Conservation (phyloP, 2,888 invertebrate species). For the Perithous albicinctus region DNA sequence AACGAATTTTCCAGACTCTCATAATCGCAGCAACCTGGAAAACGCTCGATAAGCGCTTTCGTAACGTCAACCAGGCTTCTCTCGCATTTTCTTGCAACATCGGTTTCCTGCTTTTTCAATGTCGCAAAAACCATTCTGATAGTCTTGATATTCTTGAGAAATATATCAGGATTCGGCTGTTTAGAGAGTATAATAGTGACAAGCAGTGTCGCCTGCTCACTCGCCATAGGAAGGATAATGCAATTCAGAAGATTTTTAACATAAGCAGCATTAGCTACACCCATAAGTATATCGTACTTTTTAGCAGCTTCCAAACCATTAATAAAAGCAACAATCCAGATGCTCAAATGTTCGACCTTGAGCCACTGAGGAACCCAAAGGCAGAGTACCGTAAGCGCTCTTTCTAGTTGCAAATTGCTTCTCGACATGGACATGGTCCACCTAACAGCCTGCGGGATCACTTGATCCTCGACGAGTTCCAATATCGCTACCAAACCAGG, state of each 20-base stretch:
- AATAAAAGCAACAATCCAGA: conserved; percentile 89
- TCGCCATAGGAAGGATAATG: conserved; percentile 86
- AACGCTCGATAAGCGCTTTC: conserved; percentile 86
- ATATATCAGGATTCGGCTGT: conserved; percentile 87
- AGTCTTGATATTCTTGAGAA: conserved; percentile 86
- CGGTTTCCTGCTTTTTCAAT: conserved; percentile 87
- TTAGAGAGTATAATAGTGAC: conserved; percentile 88
- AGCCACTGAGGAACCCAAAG: conserved; percentile 89
- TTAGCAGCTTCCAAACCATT: conserved; percentile 87
- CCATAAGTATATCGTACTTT: conserved; percentile 86
- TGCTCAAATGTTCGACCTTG: conserved; percentile 88
- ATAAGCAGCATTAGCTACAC: conserved; percentile 87
- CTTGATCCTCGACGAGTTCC: conserved; percentile 84
- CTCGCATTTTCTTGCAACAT: conserved; percentile 84
- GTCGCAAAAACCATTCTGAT: conserved; percentile 85
- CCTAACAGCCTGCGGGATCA: conserved; percentile 84
- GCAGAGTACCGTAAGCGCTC: conserved; percentile 88
- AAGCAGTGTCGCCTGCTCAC: conserved; percentile 87
- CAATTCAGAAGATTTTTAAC: conserved; percentile 87
- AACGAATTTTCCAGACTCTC: conserved; percentile 80
- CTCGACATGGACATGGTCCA: conserved; percentile 84
- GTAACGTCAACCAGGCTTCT: conserved; percentile 88
- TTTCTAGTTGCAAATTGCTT: conserved; percentile 86
- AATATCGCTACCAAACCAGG: conserved; percentile 88
- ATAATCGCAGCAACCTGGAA: conserved; percentile 83